Evolutionary conservation across 2,888 invertebrate genomes (phyloP).

Genomic region (Oscheius onirici): DNA sequence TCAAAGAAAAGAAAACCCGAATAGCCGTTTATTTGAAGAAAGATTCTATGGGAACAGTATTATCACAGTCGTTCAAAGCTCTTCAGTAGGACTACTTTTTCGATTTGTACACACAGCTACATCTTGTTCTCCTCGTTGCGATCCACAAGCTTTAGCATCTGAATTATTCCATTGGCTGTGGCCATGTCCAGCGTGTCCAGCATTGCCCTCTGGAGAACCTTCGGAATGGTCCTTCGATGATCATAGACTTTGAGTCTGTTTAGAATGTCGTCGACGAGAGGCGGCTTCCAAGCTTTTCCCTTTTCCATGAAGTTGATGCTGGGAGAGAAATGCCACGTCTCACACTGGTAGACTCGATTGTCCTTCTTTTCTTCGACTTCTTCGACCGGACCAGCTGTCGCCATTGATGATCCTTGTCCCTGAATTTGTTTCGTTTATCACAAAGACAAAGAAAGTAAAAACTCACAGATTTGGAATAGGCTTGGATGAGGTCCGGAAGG

Average conservation of each 20-base stretch:
- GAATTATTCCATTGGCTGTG: conserved; percentile 76
- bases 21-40: not conserved
- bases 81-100: not conserved
- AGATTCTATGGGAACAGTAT: not conserved
- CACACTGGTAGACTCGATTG: conserved; percentile 81
- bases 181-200: conserved; percentile 96
- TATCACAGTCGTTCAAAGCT: not conserved
- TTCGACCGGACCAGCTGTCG: not conserved
- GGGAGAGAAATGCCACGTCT: conserved; percentile 95
- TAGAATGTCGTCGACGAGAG: conserved; percentile 96
- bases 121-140: conserved; percentile 1
- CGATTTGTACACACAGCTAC: not conserved
- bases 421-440: not conserved
- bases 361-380: conserved; percentile 15
- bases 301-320: conserved; percentile 73
- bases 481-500: conserved; percentile 93
- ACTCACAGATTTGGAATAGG: conserved; percentile 76
- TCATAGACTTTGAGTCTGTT: conserved; percentile 90
- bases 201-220: conserved; percentile 97
- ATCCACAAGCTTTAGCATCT: conserved; percentile 29
- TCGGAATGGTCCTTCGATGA: conserved; percentile 96
- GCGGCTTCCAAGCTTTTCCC: conserved; percentile 82
- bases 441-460: not conserved
- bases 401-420: conserved; percentile 11
- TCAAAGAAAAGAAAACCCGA: too few species aligned